A percentile compares a stretch with the other conserved stretches of the same genome.
These are phyloP conservation scores for Steinernema scapterisci DNA, from an alignment of 2,888 invertebrate genomes.

Conservation along the genomic window DNA sequence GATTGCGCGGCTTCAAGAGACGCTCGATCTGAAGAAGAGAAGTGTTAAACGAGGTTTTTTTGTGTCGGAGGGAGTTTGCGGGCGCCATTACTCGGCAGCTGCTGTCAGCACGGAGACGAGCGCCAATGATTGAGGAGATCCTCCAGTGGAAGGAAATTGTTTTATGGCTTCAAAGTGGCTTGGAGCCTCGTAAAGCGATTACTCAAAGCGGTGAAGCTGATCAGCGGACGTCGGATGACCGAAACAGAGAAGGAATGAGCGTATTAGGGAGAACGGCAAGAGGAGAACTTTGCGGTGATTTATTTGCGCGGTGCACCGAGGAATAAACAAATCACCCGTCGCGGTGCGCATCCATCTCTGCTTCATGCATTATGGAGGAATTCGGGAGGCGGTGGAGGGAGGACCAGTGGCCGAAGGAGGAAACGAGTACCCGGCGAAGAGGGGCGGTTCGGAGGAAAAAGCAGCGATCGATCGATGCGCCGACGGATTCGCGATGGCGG, in stretches of 20 bases:
- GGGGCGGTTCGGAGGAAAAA: too few species aligned
- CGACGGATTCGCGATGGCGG: not conserved
- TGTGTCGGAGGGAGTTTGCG: not conserved
- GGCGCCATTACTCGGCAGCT: not conserved
- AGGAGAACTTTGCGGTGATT: not conserved
- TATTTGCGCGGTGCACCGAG: conserved; percentile 15
- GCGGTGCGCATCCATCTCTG: conserved; percentile 31
- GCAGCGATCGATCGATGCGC: not conserved
- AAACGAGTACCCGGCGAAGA: not conserved
- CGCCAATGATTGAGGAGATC: not conserved
- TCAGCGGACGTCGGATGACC: not conserved
- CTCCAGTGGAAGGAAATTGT: not conserved
- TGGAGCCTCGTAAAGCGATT: not conserved
- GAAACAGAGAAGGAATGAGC: not conserved
- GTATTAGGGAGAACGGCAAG: not conserved
- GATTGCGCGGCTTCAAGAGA: not conserved
- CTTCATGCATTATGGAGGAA: conserved; percentile 12
- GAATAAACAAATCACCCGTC: conserved; percentile 31
- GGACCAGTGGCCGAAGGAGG: not conserved
- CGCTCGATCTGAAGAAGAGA: not conserved
- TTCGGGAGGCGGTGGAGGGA: not conserved
- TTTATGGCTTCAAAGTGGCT: not conserved
- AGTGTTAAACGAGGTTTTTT: conserved; percentile 3
- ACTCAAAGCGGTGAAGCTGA: not conserved
- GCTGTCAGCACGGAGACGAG: not conserved